Evolutionary conservation across 2,113 vertebrate genomes (phyloP), one percentile per base, ranked within the genome.

Genomic region (Notiomystis cincta): DNA sequence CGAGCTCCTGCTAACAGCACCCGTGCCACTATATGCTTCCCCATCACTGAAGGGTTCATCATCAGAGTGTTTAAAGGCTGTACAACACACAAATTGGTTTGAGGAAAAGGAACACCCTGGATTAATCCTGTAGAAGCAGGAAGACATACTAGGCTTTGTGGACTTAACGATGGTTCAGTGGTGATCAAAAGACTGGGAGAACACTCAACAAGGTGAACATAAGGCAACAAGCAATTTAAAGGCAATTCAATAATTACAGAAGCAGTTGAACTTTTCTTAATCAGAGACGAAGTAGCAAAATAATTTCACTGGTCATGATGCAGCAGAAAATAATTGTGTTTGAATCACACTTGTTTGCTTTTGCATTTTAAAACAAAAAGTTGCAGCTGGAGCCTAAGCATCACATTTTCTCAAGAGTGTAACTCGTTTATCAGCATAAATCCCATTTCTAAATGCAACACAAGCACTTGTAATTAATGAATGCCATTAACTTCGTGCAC

Each of bases 41-140:
- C 97, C 98, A 65, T 99, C 99, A 88, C 98, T 98, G 97, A 98
- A 97, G 70, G 91, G 97, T 6, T 97, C 97, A 90, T 98, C 98
- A 83, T 98, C 98, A 96, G 97, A 97, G 81, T 97, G 94, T 92
- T 97, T 98, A 94, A 98, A 84, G 56, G 98, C 98, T 98, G 98
- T 44, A 84, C 69, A 93, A 98, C 83, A 98, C 12, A 96, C 48
- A 98, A 97, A 93, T 82, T 14, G 80, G 50, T 78, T 95, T 95
- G 51, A 98, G 82, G 92, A 97, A 82, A 96, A 82, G 57, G 54
- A 91, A 73, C 13, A 48, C 40, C 48, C 78, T 27, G 11, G 25
- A 85, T 57, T 45, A 44, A 73, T 53, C 28, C 72, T 35, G 14
- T 20, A 77, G 37, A 65, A 89, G 44, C 60, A 75, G 65, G 57